phyloP scores from a whole-genome alignment of 2,888 invertebrate genomes.

The Cepaea hortensis region DNA sequence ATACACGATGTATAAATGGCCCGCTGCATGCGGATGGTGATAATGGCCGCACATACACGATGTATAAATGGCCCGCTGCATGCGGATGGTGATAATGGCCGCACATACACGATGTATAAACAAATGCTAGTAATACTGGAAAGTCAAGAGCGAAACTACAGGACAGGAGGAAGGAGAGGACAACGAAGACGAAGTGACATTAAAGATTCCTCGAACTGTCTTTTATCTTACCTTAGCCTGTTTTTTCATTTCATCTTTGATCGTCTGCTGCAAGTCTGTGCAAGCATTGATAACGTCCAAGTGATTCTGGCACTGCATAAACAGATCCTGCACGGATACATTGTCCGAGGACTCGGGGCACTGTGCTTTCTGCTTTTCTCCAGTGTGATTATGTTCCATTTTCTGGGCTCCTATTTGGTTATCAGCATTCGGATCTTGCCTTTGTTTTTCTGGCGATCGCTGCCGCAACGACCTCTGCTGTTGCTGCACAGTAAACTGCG shows the following conservation, averaged over 20 bases:
- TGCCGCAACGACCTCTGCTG: neutral
- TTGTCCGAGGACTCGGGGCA: neutral
- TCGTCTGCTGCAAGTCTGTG: conserved; percentile 65
- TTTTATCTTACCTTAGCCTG: conserved; percentile 21
- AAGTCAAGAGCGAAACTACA: too few relatives aligned
- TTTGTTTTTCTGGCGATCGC: neutral
- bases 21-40: too few relatives aligned
- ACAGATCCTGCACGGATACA: neutral
- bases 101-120: too few relatives aligned
- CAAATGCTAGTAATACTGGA: too few relatives aligned
- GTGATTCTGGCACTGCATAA: conserved; percentile 24
- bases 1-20: too few relatives aligned
- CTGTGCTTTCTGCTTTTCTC: neutral
- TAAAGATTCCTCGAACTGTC: too few relatives aligned
- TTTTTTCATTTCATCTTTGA: conserved; percentile 30
- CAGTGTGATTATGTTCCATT: neutral
- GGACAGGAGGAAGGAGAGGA: too few relatives aligned
- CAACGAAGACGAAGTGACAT: too few relatives aligned
- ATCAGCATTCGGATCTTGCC: neutral
- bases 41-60: too few relatives aligned
- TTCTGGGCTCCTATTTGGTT: neutral
- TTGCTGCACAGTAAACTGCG: neutral
- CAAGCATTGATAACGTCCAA: conserved; percentile 32
- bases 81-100: too few relatives aligned
- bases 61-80: too few relatives aligned